phyloP scores from a whole-genome alignment of 1,140 invertebrate genomes.

The Sarcophaga peregrina region DNA sequence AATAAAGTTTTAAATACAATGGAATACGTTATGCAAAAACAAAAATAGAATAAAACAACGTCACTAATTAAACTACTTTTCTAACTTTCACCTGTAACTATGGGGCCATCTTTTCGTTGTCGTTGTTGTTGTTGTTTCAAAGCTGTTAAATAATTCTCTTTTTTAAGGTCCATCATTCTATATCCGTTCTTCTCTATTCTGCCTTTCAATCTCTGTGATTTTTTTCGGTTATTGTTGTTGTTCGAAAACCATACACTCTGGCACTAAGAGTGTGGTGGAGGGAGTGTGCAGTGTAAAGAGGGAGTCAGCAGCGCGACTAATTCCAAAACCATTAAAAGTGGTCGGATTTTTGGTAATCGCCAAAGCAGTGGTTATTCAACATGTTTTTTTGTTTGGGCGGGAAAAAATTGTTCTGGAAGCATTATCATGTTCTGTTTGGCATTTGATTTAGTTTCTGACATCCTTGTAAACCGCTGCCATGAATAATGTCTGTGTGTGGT shows the following conservation, averaged over 20 bases:
- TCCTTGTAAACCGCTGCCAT: not conserved
- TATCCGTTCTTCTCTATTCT: not conserved
- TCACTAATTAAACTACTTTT: not conserved
- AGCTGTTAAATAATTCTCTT: not conserved
- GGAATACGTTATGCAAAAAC: not conserved
- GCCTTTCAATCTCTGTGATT: too few relatives aligned
- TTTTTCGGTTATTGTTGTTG: too few relatives aligned
- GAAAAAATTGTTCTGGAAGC: not conserved
- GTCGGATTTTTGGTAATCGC: too few relatives aligned
- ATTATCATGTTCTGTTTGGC: conserved; percentile 14
- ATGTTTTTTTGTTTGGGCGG: not conserved
- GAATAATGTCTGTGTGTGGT: not conserved
- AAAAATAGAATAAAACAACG: too few relatives aligned
- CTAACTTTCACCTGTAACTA: not conserved
- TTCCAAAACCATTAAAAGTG: too few relatives aligned
- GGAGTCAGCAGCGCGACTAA: too few relatives aligned
- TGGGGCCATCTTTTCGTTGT: not conserved
- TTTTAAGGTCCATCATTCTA: not conserved
- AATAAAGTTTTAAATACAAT: not conserved
- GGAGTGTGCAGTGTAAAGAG: too few relatives aligned
- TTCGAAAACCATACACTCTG: too few relatives aligned
- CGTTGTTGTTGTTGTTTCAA: too few relatives aligned
- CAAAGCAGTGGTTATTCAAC: not conserved
- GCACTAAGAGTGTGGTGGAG: too few relatives aligned
- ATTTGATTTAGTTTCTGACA: conserved; percentile 19